Evolutionary conservation across 2,797 vertebrate species (phyloP), one percentile per base, ranked within the genome.

Genomic region (Yasuhikotakia modesta): DNA sequence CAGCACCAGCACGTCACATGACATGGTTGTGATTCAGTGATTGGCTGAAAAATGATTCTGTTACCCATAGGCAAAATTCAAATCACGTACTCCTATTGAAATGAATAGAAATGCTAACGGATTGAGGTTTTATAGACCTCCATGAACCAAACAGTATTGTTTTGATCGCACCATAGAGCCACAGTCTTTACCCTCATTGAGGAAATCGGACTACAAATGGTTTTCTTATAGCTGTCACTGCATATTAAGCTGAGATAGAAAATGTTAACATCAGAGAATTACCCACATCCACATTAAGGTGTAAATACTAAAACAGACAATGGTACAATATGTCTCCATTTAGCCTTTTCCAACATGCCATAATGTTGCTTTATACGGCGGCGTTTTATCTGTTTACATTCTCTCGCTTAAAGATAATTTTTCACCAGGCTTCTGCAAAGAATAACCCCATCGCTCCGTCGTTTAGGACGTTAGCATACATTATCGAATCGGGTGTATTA

Each of bases 391-490:
- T 64, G 67, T 78, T 84, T 80, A 57, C 50, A 72, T 81, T 60
- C 78, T 69, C 6, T 32, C 60, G 27, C 70, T 69, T 60, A 50
- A 81, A 73, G 58, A 76, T 71, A 27, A 58, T 79, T 55, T 81
- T 79, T 76, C 76, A 77, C 60, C 17, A 1, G 10, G 60, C 52
- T 53, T 50, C 39, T n/a, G 65, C 2, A 4, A 58, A 76, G 74
- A 70, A 79, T 66, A 55, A 19, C 65, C 55, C 58, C 61, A 79
- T n/a, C n/a, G n/a, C n/a, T n/a, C n/a, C n/a, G n/a, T n/a, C 68
- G 50, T 82, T 82, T 67, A 73, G 81, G 79, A 74, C 60, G 78
- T 80, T 83, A 79, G 79, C 76, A 69, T 81, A 78, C 63, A n/a
- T 65, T 80, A 81, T 81, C 70, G 80, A 82, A 79, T 43, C 69